Conservation (phyloP, 2,888 invertebrate genomes). For the Pristionchus maxplancki region DNA sequence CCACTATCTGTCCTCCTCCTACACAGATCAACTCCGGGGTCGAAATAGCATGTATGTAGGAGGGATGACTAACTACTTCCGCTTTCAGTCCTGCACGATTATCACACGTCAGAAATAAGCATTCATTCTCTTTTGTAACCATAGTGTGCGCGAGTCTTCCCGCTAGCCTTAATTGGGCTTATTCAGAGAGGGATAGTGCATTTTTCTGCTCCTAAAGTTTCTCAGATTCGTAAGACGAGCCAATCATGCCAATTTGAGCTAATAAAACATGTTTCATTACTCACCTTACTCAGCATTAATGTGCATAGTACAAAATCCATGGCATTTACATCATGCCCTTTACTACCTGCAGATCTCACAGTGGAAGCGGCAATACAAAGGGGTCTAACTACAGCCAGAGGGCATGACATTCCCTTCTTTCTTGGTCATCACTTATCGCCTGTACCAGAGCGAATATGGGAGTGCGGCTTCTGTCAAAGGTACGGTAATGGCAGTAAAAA, state of each 20-base stretch:
- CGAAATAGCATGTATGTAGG: not conserved
- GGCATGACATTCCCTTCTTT: not conserved
- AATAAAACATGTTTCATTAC: not conserved
- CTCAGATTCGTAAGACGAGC: not conserved
- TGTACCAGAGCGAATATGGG: slow-evolving; percentile 10
- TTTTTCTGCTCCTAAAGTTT: not conserved
- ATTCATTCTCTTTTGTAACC: not conserved
- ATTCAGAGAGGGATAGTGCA: not conserved
- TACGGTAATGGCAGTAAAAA: not conserved
- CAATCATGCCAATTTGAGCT: not conserved
- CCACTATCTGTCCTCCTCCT: not conserved
- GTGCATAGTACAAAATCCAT: not conserved
- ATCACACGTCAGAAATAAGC: not conserved
- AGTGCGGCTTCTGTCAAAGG: not conserved
- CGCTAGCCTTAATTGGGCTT: not conserved
- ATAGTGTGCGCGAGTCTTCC: not conserved
- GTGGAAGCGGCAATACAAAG: not conserved
- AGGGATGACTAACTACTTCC: too few relatives aligned
- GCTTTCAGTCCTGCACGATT: not conserved
- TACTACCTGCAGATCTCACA: not conserved
- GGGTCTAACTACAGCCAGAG: not conserved
- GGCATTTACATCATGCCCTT: not conserved
- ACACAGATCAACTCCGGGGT: not conserved
- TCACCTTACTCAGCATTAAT: not conserved
- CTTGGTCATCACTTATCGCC: not conserved